Evolutionary conservation across 2,888 invertebrate species (phyloP), one percentile per base, ranked within the genome.

Genomic region (Camponotus fellah): DNA sequence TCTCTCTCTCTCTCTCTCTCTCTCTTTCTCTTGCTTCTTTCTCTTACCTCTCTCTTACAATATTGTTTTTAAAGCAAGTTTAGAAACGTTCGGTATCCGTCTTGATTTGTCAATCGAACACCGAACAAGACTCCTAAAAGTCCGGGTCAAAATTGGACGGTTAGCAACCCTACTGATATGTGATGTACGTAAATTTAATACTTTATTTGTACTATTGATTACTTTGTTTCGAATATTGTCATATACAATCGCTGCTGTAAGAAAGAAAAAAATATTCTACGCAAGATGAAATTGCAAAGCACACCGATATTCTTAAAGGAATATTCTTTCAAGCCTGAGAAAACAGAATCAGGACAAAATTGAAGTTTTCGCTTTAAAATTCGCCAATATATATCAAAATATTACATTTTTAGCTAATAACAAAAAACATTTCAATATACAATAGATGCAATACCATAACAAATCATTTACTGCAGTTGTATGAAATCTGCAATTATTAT

Each of bases 171-270:
- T 26, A 26, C 26, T 26, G 26, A 26, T 26, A 32, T 53, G 21
- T 65, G 17, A 17, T 53, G 17, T 17, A 37, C 0, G 8, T 65
- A 56, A 49, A 49, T 64, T 21, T 12, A 49, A 65, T 65, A 37
- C 3, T 76, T 75, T 68, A 26, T 43, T 65, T 40, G 21, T 43
- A 53, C 21, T 76, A 40, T 2, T 66, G 9, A 56, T n/a, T 26
- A 40, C 0, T 14, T 3, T 32, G 40, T 32, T 40, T 68, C 14
- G 32, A 58, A 4, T 43, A 56, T 56, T 26, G 43, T 43, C 40
- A 37, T 12, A 56, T 34, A 17, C 17, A 14, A 53, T 65, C 32
- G 14, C 8, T 26, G 9, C 40, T 46, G 34, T 9, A 32, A 56
- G 8, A n/a, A 40, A 75, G 6, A 64, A 49, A n/a, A n/a, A n/a